These are phyloP conservation scores for Vireo altiloquus DNA, from an alignment of 2,113 vertebrate species.

Conservation along the genomic window DNA sequence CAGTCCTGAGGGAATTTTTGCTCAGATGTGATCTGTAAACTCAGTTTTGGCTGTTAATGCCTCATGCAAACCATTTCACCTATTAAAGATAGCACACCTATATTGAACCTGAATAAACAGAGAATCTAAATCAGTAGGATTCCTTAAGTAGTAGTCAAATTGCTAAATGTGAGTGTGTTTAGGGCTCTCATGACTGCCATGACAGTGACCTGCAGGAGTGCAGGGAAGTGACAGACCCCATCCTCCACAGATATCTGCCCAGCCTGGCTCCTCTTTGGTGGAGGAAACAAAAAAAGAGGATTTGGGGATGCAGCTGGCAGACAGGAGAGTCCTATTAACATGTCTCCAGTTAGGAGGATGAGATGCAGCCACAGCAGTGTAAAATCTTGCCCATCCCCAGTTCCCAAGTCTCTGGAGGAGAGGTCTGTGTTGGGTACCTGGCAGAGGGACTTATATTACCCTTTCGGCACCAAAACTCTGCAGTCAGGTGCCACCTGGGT, in stretches of 20 bases:
- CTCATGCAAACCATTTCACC: neutral
- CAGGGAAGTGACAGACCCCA: neutral
- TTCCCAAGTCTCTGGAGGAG: neutral
- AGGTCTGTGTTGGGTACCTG: neutral
- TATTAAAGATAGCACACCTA: neutral
- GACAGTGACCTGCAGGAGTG: neutral
- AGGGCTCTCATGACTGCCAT: rapidly evolving
- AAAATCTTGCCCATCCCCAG: neutral
- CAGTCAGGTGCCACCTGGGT: neutral
- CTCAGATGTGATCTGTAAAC: neutral
- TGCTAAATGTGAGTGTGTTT: neutral
- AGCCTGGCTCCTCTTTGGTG: neutral
- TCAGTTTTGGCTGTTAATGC: neutral
- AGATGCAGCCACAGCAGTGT: neutral
- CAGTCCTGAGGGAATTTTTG: neutral
- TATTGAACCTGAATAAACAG: neutral
- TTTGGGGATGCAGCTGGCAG: neutral
- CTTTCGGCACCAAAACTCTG: neutral
- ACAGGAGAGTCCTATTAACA: neutral
- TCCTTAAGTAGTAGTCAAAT: neutral
- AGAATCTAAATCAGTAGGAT: neutral
- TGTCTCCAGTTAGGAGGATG: neutral
- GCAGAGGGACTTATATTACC: neutral
- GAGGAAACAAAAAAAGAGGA: neutral
- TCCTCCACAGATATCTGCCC: neutral